Evolutionary conservation across 2,888 invertebrate species (phyloP), one percentile per base, ranked within the genome.

Genomic region (Diachrysia chrysitis): DNA sequence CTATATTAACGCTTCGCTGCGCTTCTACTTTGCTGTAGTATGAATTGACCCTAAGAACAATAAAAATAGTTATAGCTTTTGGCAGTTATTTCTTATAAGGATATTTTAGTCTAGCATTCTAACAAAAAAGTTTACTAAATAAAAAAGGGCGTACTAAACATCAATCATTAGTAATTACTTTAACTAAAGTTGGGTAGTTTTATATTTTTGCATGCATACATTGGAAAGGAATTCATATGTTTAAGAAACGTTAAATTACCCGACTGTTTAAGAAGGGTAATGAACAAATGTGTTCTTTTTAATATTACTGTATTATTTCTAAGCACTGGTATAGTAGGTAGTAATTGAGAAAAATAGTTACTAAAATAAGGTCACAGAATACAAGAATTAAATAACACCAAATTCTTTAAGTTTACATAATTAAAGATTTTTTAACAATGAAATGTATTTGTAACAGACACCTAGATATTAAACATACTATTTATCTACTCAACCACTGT

Each of bases 171-270:
- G 2, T 51, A 19, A 12, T 48, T 48, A 12, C 12, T 48, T 21
- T 23, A 53, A 60, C 0, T 54, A 21, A 5, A 4, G 12, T 17
- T 12, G 29, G 19, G 25, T 25, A 16, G 19, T 19, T 6, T 1
- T 46, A 69, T 60, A 71, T 65, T 69, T 75, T 70, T 81, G 79
- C 66, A 54, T 72, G 61, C 70, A 75, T 58, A 68, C 70, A 63
- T 32, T 10, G 32, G 16, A 69, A 66, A 66, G 75, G 79, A 78
- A 78, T 81, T 75, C 76, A 17, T 66, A 66, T 57, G 46, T 42
- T 54, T 17, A 17, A 59, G 12, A 19, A 14, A 51, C 19, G 3
- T 51, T 48, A 17, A 16, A 46, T 19, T 9, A 19, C n/a, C n/a
- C n/a, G n/a, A n/a, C n/a, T n/a, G n/a, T n/a, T n/a, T n/a, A n/a